Base-by-base conservation (phyloP, 2,113 vertebrate genomes). In the Tetraodon nigroviridis region DNA sequence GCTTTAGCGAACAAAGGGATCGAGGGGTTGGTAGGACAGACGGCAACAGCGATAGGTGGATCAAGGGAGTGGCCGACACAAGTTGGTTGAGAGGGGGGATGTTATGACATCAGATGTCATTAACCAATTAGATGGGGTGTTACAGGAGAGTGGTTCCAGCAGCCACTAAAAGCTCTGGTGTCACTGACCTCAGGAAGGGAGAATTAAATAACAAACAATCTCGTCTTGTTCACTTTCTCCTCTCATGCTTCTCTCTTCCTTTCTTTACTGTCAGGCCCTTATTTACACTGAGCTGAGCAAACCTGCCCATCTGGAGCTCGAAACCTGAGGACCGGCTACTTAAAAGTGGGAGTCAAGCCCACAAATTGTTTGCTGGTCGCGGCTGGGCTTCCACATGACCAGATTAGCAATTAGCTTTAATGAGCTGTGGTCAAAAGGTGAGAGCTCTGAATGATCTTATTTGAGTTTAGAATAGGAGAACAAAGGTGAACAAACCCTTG, bases 121-220 rank as follows among this genome's bases (percentile, higher is more conserved):
- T 84, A 84, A 84, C 75, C 83, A 88, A 86, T 86, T 88, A 82
- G 84, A 60, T 12, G 44, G 75, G 81, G 76, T 75, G 79, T 84
- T 82, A 69, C 67, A 78, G 62, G 70, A 82, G 80, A 86, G 71
- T 42, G 73, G 56, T 73, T 65, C 75, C 83, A 84, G 78, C 71
- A 78, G 81, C 75, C 76, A 58, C 78, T 87, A 84, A 86, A 88
- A 84, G 84, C 83, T 48, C 78, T 61, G 3, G 59, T 79, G 76
- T 78, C 82, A 81, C 80, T 85, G 85, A 88, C 84, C 80, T 80
- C 84, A 80, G 75, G 74, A 82, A 81, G 80, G 70, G 62, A 64
- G 79, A 86, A 87, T 84, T 78, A 71, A 83, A 85, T 82, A 85
- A 87, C 67, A 78, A 81, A 78, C 69, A 75, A 67, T 75, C 78